Percentiles rank a stretch among this genome's conserved stretches.
Conservation (phyloP, 2,113 vertebrate species). For the Tiliqua scincoides region DNA sequence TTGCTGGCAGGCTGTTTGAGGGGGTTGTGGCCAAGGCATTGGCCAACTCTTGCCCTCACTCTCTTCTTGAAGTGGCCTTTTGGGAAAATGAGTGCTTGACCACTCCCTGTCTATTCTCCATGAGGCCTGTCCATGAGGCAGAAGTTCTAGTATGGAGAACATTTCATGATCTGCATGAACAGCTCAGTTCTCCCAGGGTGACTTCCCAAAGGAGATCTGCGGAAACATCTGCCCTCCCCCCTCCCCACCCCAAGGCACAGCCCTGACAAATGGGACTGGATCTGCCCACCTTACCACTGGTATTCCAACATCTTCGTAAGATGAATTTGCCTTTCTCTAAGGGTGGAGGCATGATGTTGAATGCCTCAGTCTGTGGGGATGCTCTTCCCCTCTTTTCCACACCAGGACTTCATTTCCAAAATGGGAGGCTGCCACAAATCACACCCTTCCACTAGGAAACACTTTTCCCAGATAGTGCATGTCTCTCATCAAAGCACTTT, state of each 20-base stretch:
- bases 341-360: slow-evolving; percentile 34
- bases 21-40: not conserved
- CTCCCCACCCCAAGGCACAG: not conserved
- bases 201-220: not conserved
- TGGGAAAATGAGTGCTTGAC: not conserved
- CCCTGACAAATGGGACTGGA: not conserved
- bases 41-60: no score
- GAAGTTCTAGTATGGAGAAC: not conserved
- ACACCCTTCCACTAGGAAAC: no score
- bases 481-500: not conserved
- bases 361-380: slow-evolving; percentile 25
- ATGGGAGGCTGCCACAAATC: not conserved
- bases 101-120: not conserved
- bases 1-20: not conserved
- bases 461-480: not conserved
- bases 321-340: slow-evolving; percentile 14
- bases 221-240: not conserved
- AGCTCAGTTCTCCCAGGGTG: not conserved
- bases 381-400: slow-evolving; percentile 53
- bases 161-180: not conserved
- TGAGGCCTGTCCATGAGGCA: not conserved
- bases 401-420: not conserved
- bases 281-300: not conserved
- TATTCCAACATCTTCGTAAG: slow-evolving; percentile 37
- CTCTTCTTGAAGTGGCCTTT: not conserved